Base-by-base conservation (phyloP, 1,140 invertebrate species). In the Helicoverpa zea region DNA sequence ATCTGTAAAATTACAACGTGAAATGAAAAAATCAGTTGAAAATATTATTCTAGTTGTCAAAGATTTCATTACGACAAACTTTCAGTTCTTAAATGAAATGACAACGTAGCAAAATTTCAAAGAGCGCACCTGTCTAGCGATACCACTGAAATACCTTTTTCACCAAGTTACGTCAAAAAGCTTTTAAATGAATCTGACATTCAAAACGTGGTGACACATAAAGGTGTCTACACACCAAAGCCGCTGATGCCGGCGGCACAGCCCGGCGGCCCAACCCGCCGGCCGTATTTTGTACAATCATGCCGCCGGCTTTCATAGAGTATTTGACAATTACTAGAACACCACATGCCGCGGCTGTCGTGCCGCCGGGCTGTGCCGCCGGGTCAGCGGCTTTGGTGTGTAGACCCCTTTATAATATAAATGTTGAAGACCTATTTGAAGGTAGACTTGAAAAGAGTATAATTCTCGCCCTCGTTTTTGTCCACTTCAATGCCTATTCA, bases 181-280 rank as follows among this genome's bases (percentile, higher is more conserved):
- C 68, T 72, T 52, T 72, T 54, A 72, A 43, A 52, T 16, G 68
- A 51, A 72, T 72, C 49, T 13, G 47, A 72, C 68, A 30, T 29
- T 52, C 23, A 72, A 72, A 72, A 72, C 54, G 68, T 30, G 49
- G 68, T 72, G 23, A 72, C 49, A 72, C 13, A 72, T 18, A 16
- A n/a, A n/a, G n/a, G n/a, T n/a, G n/a, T n/a, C n/a, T n/a, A n/a
- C n/a, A n/a, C n/a, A n/a, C n/a, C n/a, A n/a, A n/a, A n/a, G n/a
- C n/a, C n/a, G n/a, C n/a, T n/a, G n/a, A n/a, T n/a, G n/a, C n/a
- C n/a, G n/a, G n/a, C n/a, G n/a, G n/a, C n/a, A n/a, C n/a, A n/a
- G n/a, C n/a, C n/a, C n/a, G n/a, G n/a, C n/a, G n/a, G n/a, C n/a
- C n/a, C n/a, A n/a, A n/a, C n/a, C n/a, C n/a, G n/a, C n/a, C n/a